phyloP scores from a whole-genome alignment of 1,140 invertebrate genomes.

The Leptonema lineaticorne region DNA sequence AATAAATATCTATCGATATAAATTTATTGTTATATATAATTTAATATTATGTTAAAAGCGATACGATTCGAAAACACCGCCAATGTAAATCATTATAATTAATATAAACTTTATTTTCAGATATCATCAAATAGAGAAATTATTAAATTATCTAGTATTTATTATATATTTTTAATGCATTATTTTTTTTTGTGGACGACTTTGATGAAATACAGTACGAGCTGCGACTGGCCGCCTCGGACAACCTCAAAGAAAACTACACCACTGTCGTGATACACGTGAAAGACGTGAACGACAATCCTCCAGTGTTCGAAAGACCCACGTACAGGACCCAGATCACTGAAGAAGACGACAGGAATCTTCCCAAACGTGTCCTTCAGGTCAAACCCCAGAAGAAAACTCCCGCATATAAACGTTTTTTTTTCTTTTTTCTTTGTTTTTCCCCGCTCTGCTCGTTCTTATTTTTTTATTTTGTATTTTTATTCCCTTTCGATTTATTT shows the following conservation, averaged over 20 bases:
- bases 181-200: neutral
- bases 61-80: too few relatives aligned
- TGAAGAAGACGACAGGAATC: constrained; percentile 90
- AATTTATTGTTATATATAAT: too few relatives aligned
- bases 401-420: neutral
- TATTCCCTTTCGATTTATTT: neutral
- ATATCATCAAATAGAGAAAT: too few relatives aligned
- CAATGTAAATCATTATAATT: too few relatives aligned
- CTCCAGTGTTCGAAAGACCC: constrained; percentile 79
- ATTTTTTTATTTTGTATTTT: constrained; percentile 5
- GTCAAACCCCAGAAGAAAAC: constrained; percentile 55
- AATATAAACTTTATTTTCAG: too few relatives aligned
- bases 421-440: too few relatives aligned
- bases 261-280: constrained; percentile 94
- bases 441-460: neutral
- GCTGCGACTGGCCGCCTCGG: constrained; percentile 87
- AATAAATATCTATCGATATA: too few relatives aligned
- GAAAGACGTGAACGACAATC: constrained; percentile 92
- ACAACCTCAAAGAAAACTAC: constrained; percentile 95
- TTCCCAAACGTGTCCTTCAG: constrained; percentile 91
- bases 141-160: too few relatives aligned
- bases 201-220: constrained; percentile 70
- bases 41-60: too few relatives aligned
- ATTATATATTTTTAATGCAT: too few relatives aligned
- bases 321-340: constrained; percentile 94